phyloP scores from a whole-genome alignment of 2,888 invertebrate species.

The Melanophora roralis region DNA sequence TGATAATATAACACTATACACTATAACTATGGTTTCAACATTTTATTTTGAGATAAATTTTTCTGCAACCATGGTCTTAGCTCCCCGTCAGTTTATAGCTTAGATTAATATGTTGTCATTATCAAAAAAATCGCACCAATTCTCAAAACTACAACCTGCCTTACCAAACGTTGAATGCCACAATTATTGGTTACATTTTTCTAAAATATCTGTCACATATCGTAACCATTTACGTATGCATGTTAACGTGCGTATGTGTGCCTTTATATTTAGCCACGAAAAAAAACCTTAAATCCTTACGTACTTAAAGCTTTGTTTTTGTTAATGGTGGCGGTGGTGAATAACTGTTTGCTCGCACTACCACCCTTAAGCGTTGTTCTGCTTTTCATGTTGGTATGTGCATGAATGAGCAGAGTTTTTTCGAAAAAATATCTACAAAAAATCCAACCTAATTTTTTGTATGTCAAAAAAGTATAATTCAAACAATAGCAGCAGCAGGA shows the following conservation, averaged over 20 bases:
- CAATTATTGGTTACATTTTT: conserved; percentile 4
- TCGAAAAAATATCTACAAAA: conserved; percentile 21
- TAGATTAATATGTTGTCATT: too few relatives aligned
- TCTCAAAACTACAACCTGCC: too few relatives aligned
- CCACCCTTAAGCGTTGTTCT: conserved; percentile 46
- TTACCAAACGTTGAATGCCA: too few relatives aligned
- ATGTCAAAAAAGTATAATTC: conserved; percentile 23
- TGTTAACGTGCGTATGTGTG: neutral
- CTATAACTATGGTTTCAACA: too few relatives aligned
- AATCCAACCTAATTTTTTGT: conserved; percentile 15
- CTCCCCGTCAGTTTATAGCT: too few relatives aligned
- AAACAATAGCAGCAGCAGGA: neutral
- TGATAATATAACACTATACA: too few relatives aligned
- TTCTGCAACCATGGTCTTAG: too few relatives aligned
- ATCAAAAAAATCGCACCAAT: too few relatives aligned
- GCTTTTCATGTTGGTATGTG: conserved; percentile 31
- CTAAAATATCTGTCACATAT: neutral
- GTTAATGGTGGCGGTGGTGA: conserved; percentile 23
- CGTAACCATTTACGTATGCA: neutral
- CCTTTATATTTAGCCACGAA: conserved; percentile 16
- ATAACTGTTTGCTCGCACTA: conserved; percentile 59
- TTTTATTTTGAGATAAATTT: too few relatives aligned
- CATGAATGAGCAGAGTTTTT: conserved; percentile 37
- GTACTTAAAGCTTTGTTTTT: neutral
- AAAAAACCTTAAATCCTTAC: conserved; percentile 32